These are phyloP conservation scores for Delphinapterus leucas DNA, from an alignment of 2,113 vertebrate genomes.

Conservation along the genomic window DNA sequence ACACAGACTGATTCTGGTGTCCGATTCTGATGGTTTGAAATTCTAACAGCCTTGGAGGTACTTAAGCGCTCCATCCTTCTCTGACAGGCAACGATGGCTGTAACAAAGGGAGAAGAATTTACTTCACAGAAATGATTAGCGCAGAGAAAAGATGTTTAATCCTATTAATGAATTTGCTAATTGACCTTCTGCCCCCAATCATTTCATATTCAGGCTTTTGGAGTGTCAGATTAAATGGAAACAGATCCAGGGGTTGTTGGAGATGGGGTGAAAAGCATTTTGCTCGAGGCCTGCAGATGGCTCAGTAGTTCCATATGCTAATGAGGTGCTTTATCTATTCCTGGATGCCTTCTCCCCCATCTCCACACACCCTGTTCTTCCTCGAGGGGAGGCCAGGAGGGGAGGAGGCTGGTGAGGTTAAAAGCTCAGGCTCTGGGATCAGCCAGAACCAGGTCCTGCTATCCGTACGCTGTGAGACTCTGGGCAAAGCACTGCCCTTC, in stretches of 20 bases:
- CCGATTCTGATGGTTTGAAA: background rate
- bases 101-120: constrained; percentile 53
- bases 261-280: background rate
- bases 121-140: constrained; percentile 55
- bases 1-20: background rate
- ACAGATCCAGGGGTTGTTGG: background rate
- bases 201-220: constrained; percentile 49
- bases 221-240: constrained; percentile 14
- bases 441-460: background rate
- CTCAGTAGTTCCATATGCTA: background rate
- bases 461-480: background rate
- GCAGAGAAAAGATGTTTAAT: constrained; percentile 60
- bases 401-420: background rate
- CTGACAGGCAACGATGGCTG: background rate
- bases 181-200: constrained; percentile 68
- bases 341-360: background rate
- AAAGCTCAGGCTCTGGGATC: background rate
- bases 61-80: background rate
- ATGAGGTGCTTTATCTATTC: background rate
- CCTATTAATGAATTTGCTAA: constrained; percentile 69
- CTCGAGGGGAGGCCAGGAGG: background rate
- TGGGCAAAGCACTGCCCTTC: background rate
- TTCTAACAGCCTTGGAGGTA: background rate
- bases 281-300: background rate
- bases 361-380: background rate